Evolutionary conservation across 2,113 vertebrate species (phyloP).

Genomic region (Plestiodon gilberti): DNA sequence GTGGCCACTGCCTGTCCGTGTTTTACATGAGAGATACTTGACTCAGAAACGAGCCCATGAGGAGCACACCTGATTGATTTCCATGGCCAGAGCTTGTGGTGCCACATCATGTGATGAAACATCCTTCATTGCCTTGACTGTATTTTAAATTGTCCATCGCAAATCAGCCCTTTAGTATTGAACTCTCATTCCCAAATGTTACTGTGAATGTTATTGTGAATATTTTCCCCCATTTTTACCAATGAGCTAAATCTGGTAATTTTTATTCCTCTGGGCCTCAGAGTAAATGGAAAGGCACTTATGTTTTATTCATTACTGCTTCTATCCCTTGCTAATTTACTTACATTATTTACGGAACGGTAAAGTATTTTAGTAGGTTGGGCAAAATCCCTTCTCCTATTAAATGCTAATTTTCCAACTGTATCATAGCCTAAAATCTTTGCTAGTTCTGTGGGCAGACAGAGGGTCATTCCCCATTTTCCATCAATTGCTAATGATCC

Average conservation of each 20-base stretch:
- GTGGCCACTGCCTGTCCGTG: neutral
- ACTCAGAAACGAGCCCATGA: neutral
- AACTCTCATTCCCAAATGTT: conserved; percentile 20
- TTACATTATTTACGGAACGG: conserved; percentile 77
- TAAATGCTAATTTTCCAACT: conserved; percentile 68
- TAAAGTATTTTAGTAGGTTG: conserved; percentile 67
- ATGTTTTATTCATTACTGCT: conserved; percentile 70
- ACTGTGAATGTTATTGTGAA: neutral
- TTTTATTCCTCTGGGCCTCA: conserved; percentile 57
- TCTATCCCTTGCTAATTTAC: conserved; percentile 71
- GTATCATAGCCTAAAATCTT: conserved; percentile 67
- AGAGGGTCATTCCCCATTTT: conserved; percentile 60
- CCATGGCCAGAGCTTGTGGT: conserved; percentile 1
- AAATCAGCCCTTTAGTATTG: conserved; percentile 31
- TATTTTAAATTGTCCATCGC: neutral
- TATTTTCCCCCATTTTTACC: conserved; percentile 13
- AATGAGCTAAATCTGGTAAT: conserved; percentile 55
- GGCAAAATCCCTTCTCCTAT: conserved; percentile 59
- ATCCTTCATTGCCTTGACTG: neutral
- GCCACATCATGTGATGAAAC: conserved; percentile 2
- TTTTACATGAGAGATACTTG: neutral
- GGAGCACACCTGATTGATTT: conserved; percentile 14
- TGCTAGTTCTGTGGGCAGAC: conserved; percentile 49
- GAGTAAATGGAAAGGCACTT: conserved; percentile 56
- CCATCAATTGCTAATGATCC: conserved; percentile 69